Evolutionary conservation across 2,888 invertebrate species (phyloP), one percentile per base, ranked within the genome.

Genomic region (Rhingia rostrata): DNA sequence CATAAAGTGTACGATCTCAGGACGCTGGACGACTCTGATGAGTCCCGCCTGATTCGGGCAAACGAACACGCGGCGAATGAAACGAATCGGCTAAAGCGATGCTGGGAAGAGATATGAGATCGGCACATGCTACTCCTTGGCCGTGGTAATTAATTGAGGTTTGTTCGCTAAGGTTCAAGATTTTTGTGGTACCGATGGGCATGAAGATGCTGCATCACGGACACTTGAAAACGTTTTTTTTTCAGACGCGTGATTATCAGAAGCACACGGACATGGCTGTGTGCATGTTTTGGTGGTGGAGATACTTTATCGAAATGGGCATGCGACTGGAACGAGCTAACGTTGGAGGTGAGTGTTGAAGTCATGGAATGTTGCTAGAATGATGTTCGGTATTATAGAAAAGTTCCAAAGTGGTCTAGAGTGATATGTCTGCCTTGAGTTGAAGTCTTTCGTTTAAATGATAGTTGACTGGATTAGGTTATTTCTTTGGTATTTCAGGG

Each of bases 41-140:
- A 67, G 75, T 70, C 80, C 80, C 58, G 64, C 61, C 60, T n/a
- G 63, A 79, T 49, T 56, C 56, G 61, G 9, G 58, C 32, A 63
- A 54, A 12, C 56, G 41, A 64, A 43, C 2, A 61, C 49, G 83
- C 83, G 78, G 78, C 51, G 64, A 70, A 80, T 70, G 80, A 84
- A 75, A 69, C 74, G 73, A 73, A 66, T 64, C 64, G 64, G 33
- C 39, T 66, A 47, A 66, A 73, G 2, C 22, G 82, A 83, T 78
- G 61, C 35, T 61, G 9, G 56, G 66, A 37, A 83, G 43, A 79
- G 84, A 84, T 84, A 84, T 64, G 79, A 56, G 74, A 70, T 80
- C 74, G 75, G 74, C 84, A 80, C 84, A 84, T 84, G 84, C 84
- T 80, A 84, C 84, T 84, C 84, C 84, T 84, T 84, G 49, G 54